These are phyloP conservation scores for Rhagoletis pomonella DNA, from an alignment of 1,140 invertebrate genomes.

Conservation along the genomic window DNA sequence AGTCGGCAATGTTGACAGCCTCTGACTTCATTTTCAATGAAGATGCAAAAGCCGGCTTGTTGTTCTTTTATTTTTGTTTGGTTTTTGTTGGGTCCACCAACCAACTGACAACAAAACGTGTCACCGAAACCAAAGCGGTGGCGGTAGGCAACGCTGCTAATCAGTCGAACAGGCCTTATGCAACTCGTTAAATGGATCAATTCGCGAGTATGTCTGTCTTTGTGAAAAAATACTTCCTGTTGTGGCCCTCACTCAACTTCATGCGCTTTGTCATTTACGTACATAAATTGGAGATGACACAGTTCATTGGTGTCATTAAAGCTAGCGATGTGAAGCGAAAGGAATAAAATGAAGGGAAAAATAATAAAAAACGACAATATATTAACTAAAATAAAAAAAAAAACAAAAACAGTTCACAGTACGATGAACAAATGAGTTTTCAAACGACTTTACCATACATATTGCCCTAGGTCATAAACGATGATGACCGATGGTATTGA, in stretches of 20 bases:
- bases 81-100: background rate
- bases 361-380: background rate
- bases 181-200: conserved; percentile 15
- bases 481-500: background rate
- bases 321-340: background rate
- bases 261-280: background rate
- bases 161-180: conserved; percentile 1
- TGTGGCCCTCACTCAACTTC: background rate
- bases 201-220: background rate
- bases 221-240: conserved; percentile 28
- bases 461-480: background rate
- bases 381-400: background rate
- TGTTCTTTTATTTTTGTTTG: background rate
- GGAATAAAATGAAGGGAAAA: background rate
- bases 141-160: background rate
- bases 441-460: background rate
- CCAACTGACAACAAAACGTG: conserved; percentile 7
- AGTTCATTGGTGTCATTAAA: conserved; percentile 65
- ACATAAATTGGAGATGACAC: conserved; percentile 60
- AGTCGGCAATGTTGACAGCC: background rate
- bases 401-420: background rate
- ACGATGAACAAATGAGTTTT: background rate
- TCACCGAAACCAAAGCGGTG: background rate
- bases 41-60: conserved; percentile 23
- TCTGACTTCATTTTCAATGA: conserved; percentile 25